These are phyloP conservation scores for Zelostemma sp. DNA, from an alignment of 1,140 invertebrate genomes.

Conservation along the genomic window DNA sequence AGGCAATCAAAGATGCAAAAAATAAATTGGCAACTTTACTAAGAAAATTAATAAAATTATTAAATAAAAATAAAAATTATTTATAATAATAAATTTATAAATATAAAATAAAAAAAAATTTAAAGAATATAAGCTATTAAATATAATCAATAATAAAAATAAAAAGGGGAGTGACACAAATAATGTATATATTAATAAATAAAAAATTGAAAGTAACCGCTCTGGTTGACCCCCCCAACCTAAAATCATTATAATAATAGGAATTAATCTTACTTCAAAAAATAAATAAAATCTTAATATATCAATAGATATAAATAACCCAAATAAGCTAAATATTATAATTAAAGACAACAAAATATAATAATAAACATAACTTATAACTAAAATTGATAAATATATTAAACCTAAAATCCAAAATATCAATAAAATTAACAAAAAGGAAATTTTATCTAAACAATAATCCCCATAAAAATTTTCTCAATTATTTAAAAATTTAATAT, in stretches of 20 bases:
- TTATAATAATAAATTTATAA: conserved; percentile 52
- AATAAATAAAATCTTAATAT: conserved; percentile 78
- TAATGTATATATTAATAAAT: conserved; percentile 42
- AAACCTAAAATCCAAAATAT: conserved; percentile 19
- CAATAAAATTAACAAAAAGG: conserved; percentile 27
- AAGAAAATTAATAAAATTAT: conserved; percentile 68
- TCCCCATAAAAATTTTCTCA: conserved; percentile 19
- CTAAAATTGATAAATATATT: conserved; percentile 27
- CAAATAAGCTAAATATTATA: conserved; percentile 70
- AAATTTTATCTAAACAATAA: conserved; percentile 35
- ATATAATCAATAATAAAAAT: conserved; percentile 48
- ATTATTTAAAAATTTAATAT: conserved; percentile 58
- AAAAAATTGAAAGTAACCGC: conserved; percentile 70
- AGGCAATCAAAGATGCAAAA: conserved; percentile 78
- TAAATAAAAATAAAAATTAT: conserved; percentile 66
- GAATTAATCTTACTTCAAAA: conserved; percentile 76
- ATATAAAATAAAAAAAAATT: conserved; percentile 66
- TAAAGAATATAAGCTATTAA: not conserved
- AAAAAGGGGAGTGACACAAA: conserved; percentile 52
- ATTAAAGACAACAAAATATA: not conserved
- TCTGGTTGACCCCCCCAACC: conserved; percentile 76
- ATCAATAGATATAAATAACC: conserved; percentile 73
- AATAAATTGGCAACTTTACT: conserved; percentile 73
- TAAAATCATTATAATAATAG: conserved; percentile 75
- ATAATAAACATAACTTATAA: conserved; percentile 9